phyloP scores from a whole-genome alignment of 2,888 invertebrate genomes.

The Drosophila nigricruria region DNA sequence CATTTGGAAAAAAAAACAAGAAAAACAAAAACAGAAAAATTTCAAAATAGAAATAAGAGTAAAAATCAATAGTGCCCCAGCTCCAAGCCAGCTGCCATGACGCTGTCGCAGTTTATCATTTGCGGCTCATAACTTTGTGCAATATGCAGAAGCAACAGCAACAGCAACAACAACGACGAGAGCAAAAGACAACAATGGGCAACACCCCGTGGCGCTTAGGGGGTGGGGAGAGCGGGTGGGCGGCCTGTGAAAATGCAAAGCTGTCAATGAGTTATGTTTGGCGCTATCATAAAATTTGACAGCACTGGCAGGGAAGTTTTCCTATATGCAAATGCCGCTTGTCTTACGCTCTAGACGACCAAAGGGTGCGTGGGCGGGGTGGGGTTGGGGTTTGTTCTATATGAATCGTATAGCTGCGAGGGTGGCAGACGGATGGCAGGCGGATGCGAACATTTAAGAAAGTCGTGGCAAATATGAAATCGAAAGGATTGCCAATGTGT shows the following conservation, averaged over 20 bases:
- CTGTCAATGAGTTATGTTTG: slow-evolving; percentile 81
- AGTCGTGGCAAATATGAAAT: slow-evolving; percentile 56
- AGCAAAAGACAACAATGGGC: slow-evolving; percentile 15
- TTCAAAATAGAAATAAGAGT: slow-evolving; percentile 24
- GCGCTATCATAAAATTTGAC: slow-evolving; percentile 84
- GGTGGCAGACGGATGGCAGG: slow-evolving; percentile 57
- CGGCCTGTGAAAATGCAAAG: slow-evolving; percentile 78
- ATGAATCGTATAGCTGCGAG: slow-evolving; percentile 18
- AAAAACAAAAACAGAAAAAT: slow-evolving; percentile 7
- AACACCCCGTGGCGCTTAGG: slow-evolving; percentile 44
- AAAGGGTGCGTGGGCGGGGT: not conserved
- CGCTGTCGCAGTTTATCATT: slow-evolving; percentile 72
- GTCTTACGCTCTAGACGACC: slow-evolving; percentile 15
- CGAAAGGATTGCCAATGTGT: slow-evolving; percentile 62
- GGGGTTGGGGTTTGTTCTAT: not conserved
- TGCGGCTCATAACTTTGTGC: slow-evolving; percentile 82
- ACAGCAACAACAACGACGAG: slow-evolving; percentile 8
- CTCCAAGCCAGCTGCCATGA: slow-evolving; percentile 6
- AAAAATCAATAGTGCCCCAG: slow-evolving; percentile 64
- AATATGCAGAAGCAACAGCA: slow-evolving; percentile 70
- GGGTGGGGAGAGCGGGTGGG: not conserved
- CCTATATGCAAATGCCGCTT: slow-evolving; percentile 74
- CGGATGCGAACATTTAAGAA: slow-evolving; percentile 73
- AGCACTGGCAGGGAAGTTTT: slow-evolving; percentile 61
- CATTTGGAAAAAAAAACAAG: slow-evolving; percentile 20